Evolutionary conservation across 2,797 vertebrate species (phyloP), one percentile per base, ranked within the genome.

Genomic region (Heliangelus exortis): DNA sequence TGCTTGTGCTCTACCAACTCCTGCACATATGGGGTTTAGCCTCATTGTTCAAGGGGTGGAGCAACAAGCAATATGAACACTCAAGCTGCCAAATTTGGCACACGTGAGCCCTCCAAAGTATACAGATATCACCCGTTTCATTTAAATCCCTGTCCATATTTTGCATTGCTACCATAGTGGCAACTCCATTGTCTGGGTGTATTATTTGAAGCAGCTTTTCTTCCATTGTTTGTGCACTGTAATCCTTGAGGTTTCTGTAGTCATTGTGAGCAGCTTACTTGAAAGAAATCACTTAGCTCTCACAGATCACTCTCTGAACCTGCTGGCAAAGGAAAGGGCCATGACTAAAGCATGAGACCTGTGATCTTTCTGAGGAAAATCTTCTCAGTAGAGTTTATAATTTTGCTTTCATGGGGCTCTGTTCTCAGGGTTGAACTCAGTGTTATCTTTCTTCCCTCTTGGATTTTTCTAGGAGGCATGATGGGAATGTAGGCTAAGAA

Each of bases 181-280:
- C 75, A 72, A 36, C 89, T 68, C 75, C 53, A 93, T 96, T 96
- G 95, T 97, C 96, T 95, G 88, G 47, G 8, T 69, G 85, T 80
- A 71, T 96, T 95, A 95, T 89, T 78, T 62, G 92, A 97, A 95
- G 90, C 93, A 31, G 92, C 95, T 97, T 96, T 96, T 91, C 92
- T 93, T n/a, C 75, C 72, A 65, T 92, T 92, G 93, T 97, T 95
- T 93, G 86, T 90, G 72, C 68, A 57, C 94, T 96, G 95, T 96
- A 85, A 97, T 96, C 97, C 96, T 65, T 33, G 92, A 65, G 94
- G 93, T 95, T 95, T 95, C 96, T 84, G 84, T 75, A 83, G 87
- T 86, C 68, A 39, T 74, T 36, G 0, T 74, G 96, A 96, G 96
- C 87, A 76, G 94, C 96, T 97, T 86, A 93, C 36, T 91, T 95